Conservation (phyloP, 2,113 vertebrate genomes). For the Calyptomena viridis region DNA sequence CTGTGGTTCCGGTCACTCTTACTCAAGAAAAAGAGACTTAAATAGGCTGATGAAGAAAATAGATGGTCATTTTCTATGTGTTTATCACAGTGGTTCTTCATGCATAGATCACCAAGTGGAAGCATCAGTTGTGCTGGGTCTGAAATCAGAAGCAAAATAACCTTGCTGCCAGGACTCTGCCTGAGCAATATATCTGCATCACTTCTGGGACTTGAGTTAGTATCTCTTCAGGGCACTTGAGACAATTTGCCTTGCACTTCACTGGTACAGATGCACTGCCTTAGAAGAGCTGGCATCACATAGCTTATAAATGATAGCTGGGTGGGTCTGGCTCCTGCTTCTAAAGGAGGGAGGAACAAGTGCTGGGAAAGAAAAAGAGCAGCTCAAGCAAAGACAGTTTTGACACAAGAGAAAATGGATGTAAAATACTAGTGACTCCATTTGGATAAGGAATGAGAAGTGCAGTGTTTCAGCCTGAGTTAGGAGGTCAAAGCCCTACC, state of each 20-base stretch:
- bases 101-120: not conserved
- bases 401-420: not conserved
- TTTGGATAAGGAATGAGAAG: not conserved
- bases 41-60: not conserved
- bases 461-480: accelerated
- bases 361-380: not conserved
- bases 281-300: not conserved
- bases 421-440: not conserved
- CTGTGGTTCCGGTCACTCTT: not conserved
- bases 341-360: not conserved
- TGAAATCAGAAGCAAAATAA: constrained; percentile 4
- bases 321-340: not conserved
- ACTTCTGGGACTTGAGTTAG: not conserved
- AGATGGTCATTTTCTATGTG: not conserved
- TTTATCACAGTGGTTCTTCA: not conserved
- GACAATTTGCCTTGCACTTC: constrained; percentile 40
- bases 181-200: not conserved
- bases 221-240: constrained; percentile 36
- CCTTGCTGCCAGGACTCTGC: not conserved
- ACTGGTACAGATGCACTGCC: not conserved
- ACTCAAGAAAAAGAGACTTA: not conserved
- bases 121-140: not conserved
- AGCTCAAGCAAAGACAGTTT: not conserved
- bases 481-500: not conserved
- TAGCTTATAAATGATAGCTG: not conserved